Conservation (phyloP, 2,888 invertebrate species). For the Andrena camellia region DNA sequence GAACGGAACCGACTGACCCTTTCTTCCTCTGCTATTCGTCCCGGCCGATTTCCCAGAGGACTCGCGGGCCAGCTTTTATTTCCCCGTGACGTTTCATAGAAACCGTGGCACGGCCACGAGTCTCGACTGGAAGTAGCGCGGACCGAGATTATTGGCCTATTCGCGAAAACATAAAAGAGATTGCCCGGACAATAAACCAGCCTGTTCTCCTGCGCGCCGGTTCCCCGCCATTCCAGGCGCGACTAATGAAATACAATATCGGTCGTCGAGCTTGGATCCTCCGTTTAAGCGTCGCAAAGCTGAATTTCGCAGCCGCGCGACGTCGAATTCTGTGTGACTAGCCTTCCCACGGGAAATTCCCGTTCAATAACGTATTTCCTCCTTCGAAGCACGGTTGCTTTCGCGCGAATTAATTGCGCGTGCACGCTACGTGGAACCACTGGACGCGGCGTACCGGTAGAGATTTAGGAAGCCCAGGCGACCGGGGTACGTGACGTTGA, state of each 20-base stretch:
- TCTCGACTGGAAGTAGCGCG: constrained; percentile 15
- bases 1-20: not conserved
- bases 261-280: no score
- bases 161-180: constrained; percentile 10
- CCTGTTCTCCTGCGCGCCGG: not conserved
- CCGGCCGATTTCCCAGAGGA: constrained; percentile 65
- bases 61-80: constrained; percentile 29
- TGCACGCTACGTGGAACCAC: no score
- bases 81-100: constrained; percentile 22
- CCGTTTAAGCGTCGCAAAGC: no score
- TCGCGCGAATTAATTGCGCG: no score
- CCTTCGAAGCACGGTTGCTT: no score
- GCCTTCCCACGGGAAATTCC: no score
- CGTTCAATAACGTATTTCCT: no score
- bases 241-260: no score
- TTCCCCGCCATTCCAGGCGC: not conserved
- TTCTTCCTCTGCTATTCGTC: constrained; percentile 32
- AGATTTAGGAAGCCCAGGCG: no score
- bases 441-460: no score
- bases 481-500: not conserved
- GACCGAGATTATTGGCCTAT: constrained; percentile 25
- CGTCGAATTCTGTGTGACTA: no score
- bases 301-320: no score
- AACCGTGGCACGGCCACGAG: not conserved
- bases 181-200: constrained; percentile 2